Evolutionary conservation across 92 coral and sea anemone genomes (phyloP).

Genomic region (Pocillopora grandis): DNA sequence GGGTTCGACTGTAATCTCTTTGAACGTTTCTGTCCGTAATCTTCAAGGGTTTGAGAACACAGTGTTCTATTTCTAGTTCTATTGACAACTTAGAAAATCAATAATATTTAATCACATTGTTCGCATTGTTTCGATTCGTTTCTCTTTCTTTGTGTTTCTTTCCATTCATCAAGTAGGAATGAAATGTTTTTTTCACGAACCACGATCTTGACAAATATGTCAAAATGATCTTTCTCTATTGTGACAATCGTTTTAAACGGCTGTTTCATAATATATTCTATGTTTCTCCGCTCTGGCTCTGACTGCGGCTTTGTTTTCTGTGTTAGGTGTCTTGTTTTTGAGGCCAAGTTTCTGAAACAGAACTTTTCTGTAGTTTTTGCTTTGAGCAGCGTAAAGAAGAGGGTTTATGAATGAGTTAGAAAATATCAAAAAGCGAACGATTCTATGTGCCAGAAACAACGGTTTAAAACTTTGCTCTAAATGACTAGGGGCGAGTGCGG

Average conservation of each 20-base stretch:
- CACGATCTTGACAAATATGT: no score
- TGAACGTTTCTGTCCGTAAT: no score
- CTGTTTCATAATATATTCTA: not conserved
- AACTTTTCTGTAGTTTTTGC: conserved; percentile 47
- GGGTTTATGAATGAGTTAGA: conserved; percentile 50
- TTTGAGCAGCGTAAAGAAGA: conserved; percentile 54
- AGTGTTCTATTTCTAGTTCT: no score
- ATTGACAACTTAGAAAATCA: no score
- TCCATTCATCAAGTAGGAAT: no score
- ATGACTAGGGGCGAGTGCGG: not conserved
- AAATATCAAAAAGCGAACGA: conserved; percentile 36
- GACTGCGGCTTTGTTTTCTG: not conserved
- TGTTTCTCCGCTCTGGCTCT: not conserved
- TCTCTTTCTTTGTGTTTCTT: no score
- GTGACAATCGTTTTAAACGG: not conserved
- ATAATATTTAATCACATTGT: no score
- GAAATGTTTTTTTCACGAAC: no score
- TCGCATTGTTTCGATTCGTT: no score
- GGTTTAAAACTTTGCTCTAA: not conserved
- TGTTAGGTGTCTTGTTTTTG: not conserved
- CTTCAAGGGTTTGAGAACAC: no score
- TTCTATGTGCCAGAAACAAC: conserved; percentile 24
- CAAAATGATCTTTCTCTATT: no score
- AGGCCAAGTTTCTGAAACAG: conserved; percentile 2
- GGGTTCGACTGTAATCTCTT: no score